Conservation (phyloP, 2,797 vertebrate genomes). For the Pseudomugil tenellus region DNA sequence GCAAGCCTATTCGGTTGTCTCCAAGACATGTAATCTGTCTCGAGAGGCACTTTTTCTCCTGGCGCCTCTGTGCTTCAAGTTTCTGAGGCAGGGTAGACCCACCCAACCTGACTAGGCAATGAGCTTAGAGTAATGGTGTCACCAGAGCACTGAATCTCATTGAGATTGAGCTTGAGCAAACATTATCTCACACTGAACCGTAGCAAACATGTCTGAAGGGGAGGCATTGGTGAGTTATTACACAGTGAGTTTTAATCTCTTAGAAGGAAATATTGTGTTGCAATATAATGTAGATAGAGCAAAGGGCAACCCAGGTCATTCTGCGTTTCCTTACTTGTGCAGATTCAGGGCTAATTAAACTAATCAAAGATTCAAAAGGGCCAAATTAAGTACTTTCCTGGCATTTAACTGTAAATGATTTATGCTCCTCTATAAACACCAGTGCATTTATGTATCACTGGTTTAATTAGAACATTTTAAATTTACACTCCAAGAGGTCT, state of each 20-base stretch:
- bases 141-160: constrained; percentile 69
- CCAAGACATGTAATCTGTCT: constrained; percentile 76
- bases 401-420: constrained; percentile 74
- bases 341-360: constrained; percentile 64
- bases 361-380: constrained; percentile 64
- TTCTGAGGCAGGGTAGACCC: constrained; percentile 48
- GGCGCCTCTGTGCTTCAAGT: constrained; percentile 58
- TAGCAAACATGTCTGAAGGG: constrained; percentile 52
- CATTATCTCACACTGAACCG: constrained; percentile 70
- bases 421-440: constrained; percentile 66
- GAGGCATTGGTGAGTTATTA: constrained; percentile 62
- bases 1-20: constrained; percentile 65
- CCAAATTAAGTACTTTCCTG: constrained; percentile 67
- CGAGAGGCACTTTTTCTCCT: constrained; percentile 65
- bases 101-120: constrained; percentile 67
- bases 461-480: constrained; percentile 69
- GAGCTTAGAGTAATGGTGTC: constrained; percentile 75
- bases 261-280: constrained; percentile 52
- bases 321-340: constrained; percentile 38
- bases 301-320: constrained; percentile 50
- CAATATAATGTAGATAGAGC: constrained; percentile 52
- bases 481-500: constrained; percentile 36
- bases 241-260: constrained; percentile 63
- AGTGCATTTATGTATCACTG: constrained; percentile 45
- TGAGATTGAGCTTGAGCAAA: constrained; percentile 75